A percentile compares a stretch with the other conserved stretches of the same genome.
These are phyloP conservation scores for Ariopsis seemanni DNA, from an alignment of 2,113 vertebrate species.

Conservation along the genomic window DNA sequence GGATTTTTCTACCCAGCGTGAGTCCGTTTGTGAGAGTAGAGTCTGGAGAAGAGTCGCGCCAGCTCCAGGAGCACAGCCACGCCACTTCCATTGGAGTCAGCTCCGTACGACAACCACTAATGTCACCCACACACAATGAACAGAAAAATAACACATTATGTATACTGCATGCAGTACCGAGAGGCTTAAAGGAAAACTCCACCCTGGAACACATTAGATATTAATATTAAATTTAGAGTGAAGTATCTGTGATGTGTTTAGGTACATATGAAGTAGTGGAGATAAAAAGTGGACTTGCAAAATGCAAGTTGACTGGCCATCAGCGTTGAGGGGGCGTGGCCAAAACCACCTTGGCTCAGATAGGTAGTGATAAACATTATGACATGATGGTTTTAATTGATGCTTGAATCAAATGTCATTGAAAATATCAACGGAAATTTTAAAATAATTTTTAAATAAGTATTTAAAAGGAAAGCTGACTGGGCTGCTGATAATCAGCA, in stretches of 20 bases:
- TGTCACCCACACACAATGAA: constrained; percentile 20
- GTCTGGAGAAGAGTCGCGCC: constrained; percentile 91
- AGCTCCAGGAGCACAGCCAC: constrained; percentile 90
- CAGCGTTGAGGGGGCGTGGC: background rate
- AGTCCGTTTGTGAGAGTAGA: constrained; percentile 97
- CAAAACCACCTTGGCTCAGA: background rate
- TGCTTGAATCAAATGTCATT: background rate
- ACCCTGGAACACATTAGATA: background rate
- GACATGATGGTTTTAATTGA: background rate
- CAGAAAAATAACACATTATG: background rate
- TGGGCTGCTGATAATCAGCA: background rate
- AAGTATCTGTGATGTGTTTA: background rate
- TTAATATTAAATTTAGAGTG: background rate
- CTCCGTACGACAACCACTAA: constrained; percentile 94
- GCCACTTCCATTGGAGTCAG: constrained; percentile 94
- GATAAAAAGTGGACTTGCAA: background rate
- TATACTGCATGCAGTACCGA: background rate
- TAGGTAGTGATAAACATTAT: background rate
- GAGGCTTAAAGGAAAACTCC: background rate
- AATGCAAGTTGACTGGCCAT: background rate
- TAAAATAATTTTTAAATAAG: background rate
- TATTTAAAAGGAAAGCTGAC: background rate
- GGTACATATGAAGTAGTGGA: background rate
- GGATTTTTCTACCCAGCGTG: constrained; percentile 83
- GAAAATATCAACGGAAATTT: background rate